These are phyloP conservation scores for Muntiacus reevesi DNA, from an alignment of 2,113 vertebrate genomes.

Conservation along the genomic window DNA sequence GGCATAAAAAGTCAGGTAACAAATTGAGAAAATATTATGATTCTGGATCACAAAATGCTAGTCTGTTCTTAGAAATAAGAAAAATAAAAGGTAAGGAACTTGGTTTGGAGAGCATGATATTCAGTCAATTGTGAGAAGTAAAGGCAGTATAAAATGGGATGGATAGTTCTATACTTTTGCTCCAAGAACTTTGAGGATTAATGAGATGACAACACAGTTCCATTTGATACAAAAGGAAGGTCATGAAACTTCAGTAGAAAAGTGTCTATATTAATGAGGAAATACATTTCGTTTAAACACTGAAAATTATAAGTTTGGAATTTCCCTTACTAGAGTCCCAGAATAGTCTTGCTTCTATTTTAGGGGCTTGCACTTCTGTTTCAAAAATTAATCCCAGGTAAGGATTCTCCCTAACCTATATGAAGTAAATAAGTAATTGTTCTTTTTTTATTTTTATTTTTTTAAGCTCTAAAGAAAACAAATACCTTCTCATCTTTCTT, in stretches of 20 bases:
- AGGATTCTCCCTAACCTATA: neutral
- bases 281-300: neutral
- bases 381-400: neutral
- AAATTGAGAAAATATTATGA: constrained; percentile 45
- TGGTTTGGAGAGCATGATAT: constrained; percentile 2
- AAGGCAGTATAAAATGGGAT: neutral
- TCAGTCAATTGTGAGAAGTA: constrained; percentile 31
- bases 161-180: neutral
- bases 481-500: neutral
- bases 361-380: neutral
- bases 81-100: neutral
- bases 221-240: constrained; percentile 24
- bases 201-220: neutral
- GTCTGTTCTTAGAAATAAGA: neutral
- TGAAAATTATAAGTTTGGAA: neutral
- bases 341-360: neutral
- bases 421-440: neutral
- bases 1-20: neutral
- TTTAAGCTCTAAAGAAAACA: neutral
- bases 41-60: neutral
- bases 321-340: neutral
- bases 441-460: neutral
- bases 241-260: neutral
- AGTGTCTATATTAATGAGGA: constrained; percentile 36
- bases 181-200: neutral